Percentiles rank a stretch among this genome's conserved stretches.
Evolutionary conservation across 1,140 invertebrate species (phyloP).

Genomic region (Lamellibrachia luymesi): DNA sequence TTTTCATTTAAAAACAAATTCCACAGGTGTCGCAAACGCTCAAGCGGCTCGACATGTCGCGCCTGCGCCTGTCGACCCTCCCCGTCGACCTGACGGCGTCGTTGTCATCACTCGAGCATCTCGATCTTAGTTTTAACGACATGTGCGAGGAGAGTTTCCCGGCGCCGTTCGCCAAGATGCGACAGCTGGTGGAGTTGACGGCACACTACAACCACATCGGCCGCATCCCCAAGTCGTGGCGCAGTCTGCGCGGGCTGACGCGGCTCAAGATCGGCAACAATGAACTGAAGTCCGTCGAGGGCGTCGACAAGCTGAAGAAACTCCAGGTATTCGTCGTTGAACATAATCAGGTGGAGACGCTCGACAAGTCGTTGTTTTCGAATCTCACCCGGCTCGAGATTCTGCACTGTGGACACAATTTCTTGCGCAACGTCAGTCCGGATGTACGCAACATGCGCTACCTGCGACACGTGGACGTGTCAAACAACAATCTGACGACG

Average conservation of each 20-base stretch:
- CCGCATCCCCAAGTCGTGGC: conserved; percentile 37
- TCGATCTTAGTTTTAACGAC: conserved; percentile 47
- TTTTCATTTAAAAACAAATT: too few relatives aligned
- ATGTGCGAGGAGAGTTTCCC: conserved; percentile 42
- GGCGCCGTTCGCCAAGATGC: conserved; percentile 39
- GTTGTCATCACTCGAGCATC: conserved; percentile 41
- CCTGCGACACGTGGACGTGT: conserved; percentile 44
- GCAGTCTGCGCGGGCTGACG: conserved; percentile 38
- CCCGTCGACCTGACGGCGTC: conserved; percentile 37
- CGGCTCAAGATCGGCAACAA: conserved; percentile 46
- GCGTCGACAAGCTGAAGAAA: conserved; percentile 43
- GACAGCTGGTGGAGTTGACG: conserved; percentile 43
- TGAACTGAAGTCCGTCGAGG: conserved; percentile 39
- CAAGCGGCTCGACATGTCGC: conserved; percentile 36
- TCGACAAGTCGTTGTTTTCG: conserved; percentile 41
- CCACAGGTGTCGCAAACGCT: conserved; percentile 32
- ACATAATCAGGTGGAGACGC: conserved; percentile 42
- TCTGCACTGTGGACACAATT: conserved; percentile 42
- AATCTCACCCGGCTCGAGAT: conserved; percentile 43
- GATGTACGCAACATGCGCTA: conserved; percentile 42
- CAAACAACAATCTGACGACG: conserved; percentile 44
- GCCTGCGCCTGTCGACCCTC: conserved; percentile 37
- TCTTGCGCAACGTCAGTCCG: conserved; percentile 37
- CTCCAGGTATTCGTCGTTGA: conserved; percentile 48
- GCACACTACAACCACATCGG: conserved; percentile 45